These are phyloP conservation scores for Neoseiulus cucumeris DNA, from an alignment of 1,140 invertebrate genomes.

Conservation along the genomic window DNA sequence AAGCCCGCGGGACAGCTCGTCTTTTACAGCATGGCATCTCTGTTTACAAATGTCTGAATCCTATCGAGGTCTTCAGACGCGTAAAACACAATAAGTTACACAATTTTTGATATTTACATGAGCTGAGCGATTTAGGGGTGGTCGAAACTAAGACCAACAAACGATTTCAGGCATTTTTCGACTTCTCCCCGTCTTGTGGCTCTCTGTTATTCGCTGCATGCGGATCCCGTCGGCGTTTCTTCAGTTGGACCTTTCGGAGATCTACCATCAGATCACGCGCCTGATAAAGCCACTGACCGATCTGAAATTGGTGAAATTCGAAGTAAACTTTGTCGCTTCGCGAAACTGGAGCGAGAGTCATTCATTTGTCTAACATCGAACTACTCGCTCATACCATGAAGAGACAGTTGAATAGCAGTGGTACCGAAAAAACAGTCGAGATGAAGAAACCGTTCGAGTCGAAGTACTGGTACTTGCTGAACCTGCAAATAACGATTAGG, in stretches of 20 bases:
- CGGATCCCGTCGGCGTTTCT: neutral
- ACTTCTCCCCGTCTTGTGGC: neutral
- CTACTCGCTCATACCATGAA: neutral
- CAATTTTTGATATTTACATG: too few relatives aligned
- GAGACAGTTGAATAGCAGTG: neutral
- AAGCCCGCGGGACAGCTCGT: too few relatives aligned
- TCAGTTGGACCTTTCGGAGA: neutral
- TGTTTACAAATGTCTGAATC: too few relatives aligned
- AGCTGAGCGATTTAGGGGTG: too few relatives aligned
- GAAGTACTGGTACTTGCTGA: conserved; percentile 7
- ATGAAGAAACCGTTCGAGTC: neutral
- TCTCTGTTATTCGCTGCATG: neutral
- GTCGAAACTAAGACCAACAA: too few relatives aligned
- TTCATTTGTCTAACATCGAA: too few relatives aligned
- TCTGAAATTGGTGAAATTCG: neutral
- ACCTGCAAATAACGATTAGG: neutral
- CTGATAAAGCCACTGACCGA: conserved; percentile 2
- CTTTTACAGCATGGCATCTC: too few relatives aligned
- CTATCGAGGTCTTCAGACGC: too few relatives aligned
- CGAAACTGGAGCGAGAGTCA: too few relatives aligned
- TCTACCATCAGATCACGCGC: conserved; percentile 4
- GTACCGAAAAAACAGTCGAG: neutral
- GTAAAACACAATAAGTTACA: too few relatives aligned
- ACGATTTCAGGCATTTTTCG: too few relatives aligned
- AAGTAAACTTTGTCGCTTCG: neutral